phyloP scores from a whole-genome alignment of 2,797 vertebrate genomes.

The Allobates femoralis region DNA sequence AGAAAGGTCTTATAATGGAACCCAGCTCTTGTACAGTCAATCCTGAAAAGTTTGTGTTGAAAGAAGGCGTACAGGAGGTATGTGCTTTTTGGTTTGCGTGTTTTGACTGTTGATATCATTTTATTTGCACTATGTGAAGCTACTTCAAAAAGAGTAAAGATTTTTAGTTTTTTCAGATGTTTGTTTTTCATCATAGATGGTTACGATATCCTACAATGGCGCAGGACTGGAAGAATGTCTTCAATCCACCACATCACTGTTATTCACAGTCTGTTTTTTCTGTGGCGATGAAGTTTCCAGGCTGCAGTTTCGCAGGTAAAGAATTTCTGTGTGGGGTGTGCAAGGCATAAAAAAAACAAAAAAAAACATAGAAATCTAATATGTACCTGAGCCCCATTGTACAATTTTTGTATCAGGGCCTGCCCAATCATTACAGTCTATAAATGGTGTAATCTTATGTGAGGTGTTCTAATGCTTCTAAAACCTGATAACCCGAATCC shows the following conservation, averaged over 20 bases:
- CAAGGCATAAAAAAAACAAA: neutral
- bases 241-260: slow-evolving; percentile 70
- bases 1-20: slow-evolving; percentile 77
- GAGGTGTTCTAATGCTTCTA: too few relatives aligned
- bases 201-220: slow-evolving; percentile 86
- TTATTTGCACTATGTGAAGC: neutral
- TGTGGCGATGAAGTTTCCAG: slow-evolving; percentile 94
- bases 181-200: slow-evolving; percentile 74
- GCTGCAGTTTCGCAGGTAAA: slow-evolving; percentile 90
- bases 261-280: slow-evolving; percentile 88
- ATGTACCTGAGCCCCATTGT: too few relatives aligned
- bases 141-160: neutral
- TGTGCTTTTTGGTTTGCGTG: slow-evolving; percentile 34
- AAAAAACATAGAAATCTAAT: too few relatives aligned
- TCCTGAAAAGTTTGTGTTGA: slow-evolving; percentile 92
- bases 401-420: too few relatives aligned
- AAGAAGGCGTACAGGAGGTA: slow-evolving; percentile 90
- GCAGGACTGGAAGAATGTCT: slow-evolving; percentile 73
- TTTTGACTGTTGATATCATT: neutral
- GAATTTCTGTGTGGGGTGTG: neutral
- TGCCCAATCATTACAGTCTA: too few relatives aligned
- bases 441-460: too few relatives aligned
- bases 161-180: neutral
- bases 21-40: slow-evolving; percentile 80
- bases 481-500: too few relatives aligned